Conservation (phyloP, 2,888 invertebrate species). For the Hydrotaea diabolus region DNA sequence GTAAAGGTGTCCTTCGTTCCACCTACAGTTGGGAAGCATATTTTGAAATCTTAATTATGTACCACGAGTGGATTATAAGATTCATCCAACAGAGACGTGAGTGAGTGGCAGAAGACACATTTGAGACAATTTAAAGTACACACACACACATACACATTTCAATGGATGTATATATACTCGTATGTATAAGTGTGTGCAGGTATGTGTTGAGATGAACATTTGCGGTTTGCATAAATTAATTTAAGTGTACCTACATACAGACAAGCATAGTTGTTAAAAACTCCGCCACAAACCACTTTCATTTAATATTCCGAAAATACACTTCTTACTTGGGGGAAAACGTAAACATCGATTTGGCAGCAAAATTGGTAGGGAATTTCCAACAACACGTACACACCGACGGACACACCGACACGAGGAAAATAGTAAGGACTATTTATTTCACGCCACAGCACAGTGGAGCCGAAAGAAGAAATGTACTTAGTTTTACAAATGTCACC, state of each 20-base stretch:
- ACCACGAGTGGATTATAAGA: not conserved
- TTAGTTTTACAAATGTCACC: not conserved
- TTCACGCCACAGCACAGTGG: not conserved
- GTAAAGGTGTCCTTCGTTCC: not conserved
- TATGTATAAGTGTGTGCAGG: not conserved
- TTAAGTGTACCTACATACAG: constrained; percentile 21
- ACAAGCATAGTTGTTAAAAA: not conserved
- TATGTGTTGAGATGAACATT: constrained; percentile 15
- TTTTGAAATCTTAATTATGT: constrained; percentile 7
- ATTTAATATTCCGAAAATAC: constrained; percentile 40
- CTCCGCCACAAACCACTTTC: constrained; percentile 38
- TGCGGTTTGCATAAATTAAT: constrained; percentile 58
- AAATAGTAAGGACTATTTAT: not conserved
- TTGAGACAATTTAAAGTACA: constrained; percentile 1
- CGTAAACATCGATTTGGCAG: constrained; percentile 43
- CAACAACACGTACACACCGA: not conserved
- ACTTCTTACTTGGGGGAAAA: constrained; percentile 13
- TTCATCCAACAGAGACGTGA: not conserved
- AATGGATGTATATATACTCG: constrained; percentile 6
- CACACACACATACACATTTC: not conserved
- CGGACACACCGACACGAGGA: not conserved
- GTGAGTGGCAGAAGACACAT: not conserved
- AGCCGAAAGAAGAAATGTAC: not conserved
- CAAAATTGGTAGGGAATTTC: not conserved
- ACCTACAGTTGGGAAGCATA: not conserved